Evolutionary conservation across 2,113 vertebrate species (phyloP), one percentile per base, ranked within the genome.

Genomic region (Burhinus oedicnemus): DNA sequence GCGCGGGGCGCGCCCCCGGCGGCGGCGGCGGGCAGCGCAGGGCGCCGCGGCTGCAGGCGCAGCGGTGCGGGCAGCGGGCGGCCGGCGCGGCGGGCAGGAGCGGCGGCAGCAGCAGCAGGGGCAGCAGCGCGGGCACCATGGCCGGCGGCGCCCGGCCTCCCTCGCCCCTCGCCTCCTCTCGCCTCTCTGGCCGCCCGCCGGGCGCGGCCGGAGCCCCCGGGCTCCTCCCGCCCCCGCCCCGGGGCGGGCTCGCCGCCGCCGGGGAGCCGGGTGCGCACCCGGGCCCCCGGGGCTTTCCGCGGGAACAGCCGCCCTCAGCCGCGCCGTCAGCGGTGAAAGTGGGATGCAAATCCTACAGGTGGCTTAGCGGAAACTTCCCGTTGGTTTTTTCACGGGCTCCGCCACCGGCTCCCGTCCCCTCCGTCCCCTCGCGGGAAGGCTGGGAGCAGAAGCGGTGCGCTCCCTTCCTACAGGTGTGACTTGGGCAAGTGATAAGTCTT

Each of bases 11-110:
- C 69, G 91, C 89, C 21, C 89, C 71, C 22, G 21, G 83, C 21
- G 79, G 83, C 75, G 51, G 75, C 85, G 5, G 44, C 49, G 65
- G 88, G 91, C 97, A 98, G 93, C 92, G 91, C 93, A 98, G 96
- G 45, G 97, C 95, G 29, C 92, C 87, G 15, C 77, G 68, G 3
- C 90, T 87, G 95, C 97, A 98, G 93, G 80, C 60, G 52, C 98
- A 98, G 87, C 89, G 90, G n/a, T 57, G 86, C 0, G 97, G 98
- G 68, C 97, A 98, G 90, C 20, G 88, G n/a, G 36, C 58, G 36
- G 66, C 29, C 44, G 47, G 32, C 42, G 52, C 85, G 15, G 58
- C 65, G 26, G 85, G 47, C 49, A 40, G 57, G 27, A 38, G 44
- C 44, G 44, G 44, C 44, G 13, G 80, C 49, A 26, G 45, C 29